Conservation (phyloP, 2,797 vertebrate species). For the Eulemur rubriventer region DNA sequence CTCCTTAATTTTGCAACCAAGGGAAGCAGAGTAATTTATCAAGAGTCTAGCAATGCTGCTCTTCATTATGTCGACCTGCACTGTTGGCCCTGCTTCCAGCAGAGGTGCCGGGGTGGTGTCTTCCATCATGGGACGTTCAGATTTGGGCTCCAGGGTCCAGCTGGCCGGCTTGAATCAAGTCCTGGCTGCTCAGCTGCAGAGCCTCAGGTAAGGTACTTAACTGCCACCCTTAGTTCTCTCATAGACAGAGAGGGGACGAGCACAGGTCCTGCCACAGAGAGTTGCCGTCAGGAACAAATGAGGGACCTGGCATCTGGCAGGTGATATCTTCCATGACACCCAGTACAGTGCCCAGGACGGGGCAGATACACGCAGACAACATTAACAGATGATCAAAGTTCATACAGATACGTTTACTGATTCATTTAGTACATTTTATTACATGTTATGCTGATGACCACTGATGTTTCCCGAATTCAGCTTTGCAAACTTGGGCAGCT, state of each 20-base stretch:
- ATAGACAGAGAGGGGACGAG: not conserved
- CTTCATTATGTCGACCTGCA: not conserved
- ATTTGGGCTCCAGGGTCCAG: fast-evolving
- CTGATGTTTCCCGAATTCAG: too few species aligned
- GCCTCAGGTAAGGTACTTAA: not conserved
- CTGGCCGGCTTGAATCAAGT: not conserved
- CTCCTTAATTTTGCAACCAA: not conserved
- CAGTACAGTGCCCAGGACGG: fast-evolving
- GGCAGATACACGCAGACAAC: not conserved
- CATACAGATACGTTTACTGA: too few species aligned
- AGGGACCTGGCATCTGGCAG: not conserved
- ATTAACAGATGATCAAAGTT: too few species aligned
- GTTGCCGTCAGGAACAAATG: too few species aligned
- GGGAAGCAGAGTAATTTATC: not conserved
- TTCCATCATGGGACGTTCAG: not conserved
- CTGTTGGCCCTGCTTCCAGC: fast-evolving
- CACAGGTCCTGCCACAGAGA: fast-evolving
- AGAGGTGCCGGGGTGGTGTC: not conserved
- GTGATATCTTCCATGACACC: fast-evolving
- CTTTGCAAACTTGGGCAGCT: not conserved
- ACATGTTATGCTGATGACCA: not conserved
- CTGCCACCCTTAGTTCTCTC: not conserved
- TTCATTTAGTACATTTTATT: not conserved
- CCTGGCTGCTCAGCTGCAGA: not conserved
- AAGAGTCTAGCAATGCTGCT: not conserved